Evolutionary conservation across 1,140 invertebrate species (phyloP).

Genomic region (Penaeus japonicus): DNA sequence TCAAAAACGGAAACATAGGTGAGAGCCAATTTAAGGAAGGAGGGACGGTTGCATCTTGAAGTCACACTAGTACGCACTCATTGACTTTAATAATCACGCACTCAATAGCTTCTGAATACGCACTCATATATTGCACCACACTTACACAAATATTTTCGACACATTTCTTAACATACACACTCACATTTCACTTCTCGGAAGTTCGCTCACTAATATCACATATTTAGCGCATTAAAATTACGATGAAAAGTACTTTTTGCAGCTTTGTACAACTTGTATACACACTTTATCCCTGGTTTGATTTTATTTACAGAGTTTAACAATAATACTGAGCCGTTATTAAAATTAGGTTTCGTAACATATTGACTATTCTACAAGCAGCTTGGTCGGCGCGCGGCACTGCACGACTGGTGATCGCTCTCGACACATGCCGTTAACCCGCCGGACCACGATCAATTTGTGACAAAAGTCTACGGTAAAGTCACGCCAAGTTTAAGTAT

Average conservation of each 20-base stretch:
- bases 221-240: neutral
- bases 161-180: neutral
- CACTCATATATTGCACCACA: neutral
- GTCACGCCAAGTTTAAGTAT: slow-evolving; percentile 38
- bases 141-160: neutral
- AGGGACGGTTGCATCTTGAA: slow-evolving; percentile 16
- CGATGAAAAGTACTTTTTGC: neutral
- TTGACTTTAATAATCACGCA: neutral
- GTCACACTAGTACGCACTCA: neutral
- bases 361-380: neutral
- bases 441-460: slow-evolving; percentile 32
- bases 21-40: slow-evolving; percentile 26
- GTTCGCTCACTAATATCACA: neutral
- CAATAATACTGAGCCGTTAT: slow-evolving; percentile 16
- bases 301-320: slow-evolving; percentile 1
- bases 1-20: slow-evolving; percentile 41
- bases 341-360: slow-evolving; percentile 16
- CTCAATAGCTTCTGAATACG: neutral
- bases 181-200: slow-evolving; percentile 10
- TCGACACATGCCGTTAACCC: neutral
- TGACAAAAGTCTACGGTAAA: slow-evolving; percentile 29
- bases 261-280: slow-evolving; percentile 16
- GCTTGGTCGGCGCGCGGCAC: neutral
- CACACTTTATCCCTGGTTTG: slow-evolving; percentile 9
- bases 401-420: slow-evolving; percentile 10